Evolutionary conservation across 2,113 vertebrate genomes (phyloP).

Genomic region (Anoplopoma fimbria): DNA sequence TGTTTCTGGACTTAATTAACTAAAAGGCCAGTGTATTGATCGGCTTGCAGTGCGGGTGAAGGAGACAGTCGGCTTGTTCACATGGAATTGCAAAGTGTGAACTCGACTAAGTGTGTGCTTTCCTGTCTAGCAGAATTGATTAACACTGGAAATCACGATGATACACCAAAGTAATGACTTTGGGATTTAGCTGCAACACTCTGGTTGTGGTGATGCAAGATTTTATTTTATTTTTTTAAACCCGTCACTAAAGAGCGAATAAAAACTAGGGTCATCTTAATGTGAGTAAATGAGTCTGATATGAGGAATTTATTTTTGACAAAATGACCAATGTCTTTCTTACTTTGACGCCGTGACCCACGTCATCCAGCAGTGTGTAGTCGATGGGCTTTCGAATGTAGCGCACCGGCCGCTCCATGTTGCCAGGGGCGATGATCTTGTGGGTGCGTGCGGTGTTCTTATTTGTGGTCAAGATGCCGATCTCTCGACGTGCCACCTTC

Average conservation of each 20-base stretch:
- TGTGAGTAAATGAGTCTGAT: background rate
- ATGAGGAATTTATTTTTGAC: conserved; percentile 5
- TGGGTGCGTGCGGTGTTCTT: conserved; percentile 99
- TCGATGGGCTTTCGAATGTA: conserved; percentile 99
- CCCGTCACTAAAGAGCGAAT: background rate
- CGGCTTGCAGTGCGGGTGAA: conserved; percentile 15
- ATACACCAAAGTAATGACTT: conserved; percentile 42
- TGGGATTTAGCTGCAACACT: background rate
- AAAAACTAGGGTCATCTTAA: background rate
- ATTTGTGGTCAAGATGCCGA: conserved; percentile 98
- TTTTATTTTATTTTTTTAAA: too few species aligned
- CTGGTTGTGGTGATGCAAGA: background rate
- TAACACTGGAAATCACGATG: background rate
- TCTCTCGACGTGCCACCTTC: conserved; percentile 98
- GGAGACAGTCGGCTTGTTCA: conserved; percentile 21
- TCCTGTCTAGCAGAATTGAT: conserved; percentile 35
- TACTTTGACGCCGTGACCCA: conserved; percentile 99
- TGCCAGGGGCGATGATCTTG: conserved; percentile 98
- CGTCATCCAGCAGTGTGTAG: conserved; percentile 98
- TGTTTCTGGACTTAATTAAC: conserved; percentile 45
- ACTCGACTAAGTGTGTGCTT: conserved; percentile 42
- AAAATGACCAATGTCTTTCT: conserved; percentile 52
- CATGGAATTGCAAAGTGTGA: conserved; percentile 47
- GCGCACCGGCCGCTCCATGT: conserved; percentile 98
- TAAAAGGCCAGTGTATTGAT: conserved; percentile 62